Evolutionary conservation across 1,140 invertebrate genomes (phyloP).

Genomic region (Homarus americanus): DNA sequence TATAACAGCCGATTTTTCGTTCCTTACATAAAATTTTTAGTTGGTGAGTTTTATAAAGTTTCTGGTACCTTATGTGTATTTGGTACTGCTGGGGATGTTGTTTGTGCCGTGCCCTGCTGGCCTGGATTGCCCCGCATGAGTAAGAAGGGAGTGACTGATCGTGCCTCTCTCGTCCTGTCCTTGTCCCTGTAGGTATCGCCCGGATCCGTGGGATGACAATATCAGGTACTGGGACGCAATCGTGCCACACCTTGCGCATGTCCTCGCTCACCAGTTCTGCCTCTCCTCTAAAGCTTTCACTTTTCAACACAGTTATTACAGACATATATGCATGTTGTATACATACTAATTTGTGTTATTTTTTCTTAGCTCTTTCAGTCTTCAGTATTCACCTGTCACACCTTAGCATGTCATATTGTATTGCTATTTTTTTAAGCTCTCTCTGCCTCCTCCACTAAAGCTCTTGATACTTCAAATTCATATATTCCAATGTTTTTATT

Average conservation of each 20-base stretch:
- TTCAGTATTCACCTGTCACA: no score
- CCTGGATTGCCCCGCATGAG: slow-evolving; percentile 42
- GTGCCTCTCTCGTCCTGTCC: slow-evolving; percentile 60
- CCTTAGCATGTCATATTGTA: no score
- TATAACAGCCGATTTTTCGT: no score
- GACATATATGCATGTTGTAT: no score
- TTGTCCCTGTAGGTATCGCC: slow-evolving; percentile 79
- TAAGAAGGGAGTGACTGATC: slow-evolving; percentile 42
- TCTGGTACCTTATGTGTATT: neutral
- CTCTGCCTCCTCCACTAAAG: no score
- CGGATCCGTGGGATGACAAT: slow-evolving; percentile 82
- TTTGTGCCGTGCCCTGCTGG: neutral
- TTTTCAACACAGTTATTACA: neutral
- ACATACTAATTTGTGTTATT: no score
- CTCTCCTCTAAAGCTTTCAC: neutral
- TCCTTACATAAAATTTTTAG: no score
- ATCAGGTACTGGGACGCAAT: slow-evolving; percentile 80
- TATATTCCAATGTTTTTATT: no score
- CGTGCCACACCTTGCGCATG: slow-evolving; percentile 13
- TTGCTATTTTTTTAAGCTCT: no score
- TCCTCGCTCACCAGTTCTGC: slow-evolving; percentile 1
- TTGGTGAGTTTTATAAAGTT: neutral
- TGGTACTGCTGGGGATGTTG: neutral
- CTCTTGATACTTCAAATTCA: no score
- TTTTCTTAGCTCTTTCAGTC: no score